phyloP scores from a whole-genome alignment of 2,888 invertebrate genomes.

The Erynnis tages region DNA sequence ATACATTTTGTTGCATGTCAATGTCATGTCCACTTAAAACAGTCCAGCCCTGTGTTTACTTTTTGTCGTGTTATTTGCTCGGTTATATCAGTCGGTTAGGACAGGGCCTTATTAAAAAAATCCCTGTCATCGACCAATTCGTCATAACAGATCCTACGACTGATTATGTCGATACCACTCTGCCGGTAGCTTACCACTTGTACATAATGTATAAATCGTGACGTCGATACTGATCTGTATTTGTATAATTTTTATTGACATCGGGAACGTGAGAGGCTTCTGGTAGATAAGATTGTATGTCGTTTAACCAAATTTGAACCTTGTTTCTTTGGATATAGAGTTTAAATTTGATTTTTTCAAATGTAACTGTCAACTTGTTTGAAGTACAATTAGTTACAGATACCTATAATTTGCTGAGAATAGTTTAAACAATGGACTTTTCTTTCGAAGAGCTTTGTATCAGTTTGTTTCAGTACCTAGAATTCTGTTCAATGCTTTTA shows the following conservation, averaged over 20 bases:
- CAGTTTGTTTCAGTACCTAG: no score
- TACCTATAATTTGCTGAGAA: constrained; percentile 5
- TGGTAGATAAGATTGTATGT: background rate
- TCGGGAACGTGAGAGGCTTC: constrained; percentile 20
- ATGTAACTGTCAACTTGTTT: background rate
- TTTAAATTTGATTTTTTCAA: background rate
- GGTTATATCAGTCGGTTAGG: background rate
- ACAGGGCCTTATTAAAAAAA: constrained; percentile 3
- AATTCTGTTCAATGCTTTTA: no score
- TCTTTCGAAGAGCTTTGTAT: constrained; percentile 28
- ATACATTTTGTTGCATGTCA: no score
- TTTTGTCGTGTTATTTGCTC: no score
- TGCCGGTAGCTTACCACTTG: constrained; percentile 37
- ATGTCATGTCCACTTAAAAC: no score
- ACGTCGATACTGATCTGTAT: constrained; percentile 46
- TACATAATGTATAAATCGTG: constrained; percentile 49
- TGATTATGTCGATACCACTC: constrained; percentile 48
- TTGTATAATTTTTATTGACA: constrained; percentile 39
- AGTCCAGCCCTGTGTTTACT: no score
- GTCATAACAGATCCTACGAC: constrained; percentile 35
- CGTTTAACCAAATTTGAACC: background rate
- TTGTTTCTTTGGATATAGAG: background rate
- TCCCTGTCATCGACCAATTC: constrained; percentile 32
- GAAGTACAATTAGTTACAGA: background rate
- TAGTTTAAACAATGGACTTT: background rate